These are phyloP conservation scores for Meloidogyne floridensis DNA, from an alignment of 1,140 invertebrate species.

Conservation along the genomic window DNA sequence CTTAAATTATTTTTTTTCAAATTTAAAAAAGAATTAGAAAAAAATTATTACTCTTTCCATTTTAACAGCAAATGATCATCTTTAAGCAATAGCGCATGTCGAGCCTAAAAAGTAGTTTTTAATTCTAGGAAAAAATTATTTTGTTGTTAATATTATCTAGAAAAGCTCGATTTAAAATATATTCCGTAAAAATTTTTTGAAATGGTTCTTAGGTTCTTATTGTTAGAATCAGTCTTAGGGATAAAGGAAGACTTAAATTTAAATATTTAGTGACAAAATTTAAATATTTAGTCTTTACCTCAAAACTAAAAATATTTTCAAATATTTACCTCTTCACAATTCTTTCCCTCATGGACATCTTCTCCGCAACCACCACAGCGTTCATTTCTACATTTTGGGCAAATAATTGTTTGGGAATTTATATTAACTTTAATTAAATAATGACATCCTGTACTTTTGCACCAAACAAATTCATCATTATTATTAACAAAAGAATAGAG, in stretches of 20 bases:
- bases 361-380: constrained; percentile 1
- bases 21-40: not conserved
- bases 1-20: not conserved
- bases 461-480: constrained; percentile 7
- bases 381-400: not conserved
- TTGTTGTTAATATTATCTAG: too few relatives aligned
- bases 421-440: not conserved
- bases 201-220: too few relatives aligned
- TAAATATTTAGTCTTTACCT: too few relatives aligned
- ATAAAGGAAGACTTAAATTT: too few relatives aligned
- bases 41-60: not conserved
- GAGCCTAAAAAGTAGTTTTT: not conserved
- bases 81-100: not conserved
- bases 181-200: too few relatives aligned
- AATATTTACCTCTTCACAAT: not conserved
- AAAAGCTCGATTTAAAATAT: too few relatives aligned
- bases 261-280: too few relatives aligned
- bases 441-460: not conserved
- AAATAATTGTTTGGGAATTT: not conserved
- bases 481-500: not conserved
- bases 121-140: too few relatives aligned
- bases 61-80: not conserved
- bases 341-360: not conserved
- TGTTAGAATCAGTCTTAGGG: too few relatives aligned
- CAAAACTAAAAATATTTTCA: too few relatives aligned